Base-by-base conservation (phyloP, 2,888 invertebrate genomes). In the Aspidiotus rigidus region DNA sequence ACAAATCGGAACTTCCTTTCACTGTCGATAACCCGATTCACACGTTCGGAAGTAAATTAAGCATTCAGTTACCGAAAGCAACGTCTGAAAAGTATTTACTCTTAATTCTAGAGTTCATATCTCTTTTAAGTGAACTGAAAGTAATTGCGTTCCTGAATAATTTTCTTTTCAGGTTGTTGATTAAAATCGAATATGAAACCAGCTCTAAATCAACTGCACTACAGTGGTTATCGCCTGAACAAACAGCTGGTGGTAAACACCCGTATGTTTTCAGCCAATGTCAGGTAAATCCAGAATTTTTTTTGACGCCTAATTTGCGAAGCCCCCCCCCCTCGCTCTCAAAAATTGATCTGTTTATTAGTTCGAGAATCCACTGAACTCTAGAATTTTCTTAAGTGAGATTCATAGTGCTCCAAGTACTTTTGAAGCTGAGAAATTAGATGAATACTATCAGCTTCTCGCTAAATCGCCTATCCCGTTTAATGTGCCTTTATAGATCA, bases 231-330 rank as follows among this genome's bases (percentile, higher is more conserved):
- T 83, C 83, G 28, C 86, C 91, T 0, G 84, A 85, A 73, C 94
- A 94, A 79, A 97, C 96, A 0, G 84, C 90, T 10, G 94, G 93
- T 70, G 90, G 91, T 77, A 82, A 84, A 73, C 84, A 88, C 76
- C 94, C 95, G 0, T 96, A 89, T 76, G 79, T 96, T 75, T 90
- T 89, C 79, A 89, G 89, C 73, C 90, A 90, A 76, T 89, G 89
- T 77, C 86, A 90, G 81, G 86, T 86, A 13, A 60, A 15, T 13
- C 49, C 8, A 62, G 42, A 8, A 44, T 16, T 49, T 7, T 16
- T 40, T 66, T 28, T 28, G 5, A 28, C 5, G 1, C 28, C 28
- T 28, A 5, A 28, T 28, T 28, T 28, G 28, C 28, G 28, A 28
- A 28, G 28, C 28, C 28, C 28, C 28, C 28, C 28, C 28, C 28